Evolutionary conservation across 2,797 vertebrate genomes (phyloP).

Genomic region (Poecilia wingei): DNA sequence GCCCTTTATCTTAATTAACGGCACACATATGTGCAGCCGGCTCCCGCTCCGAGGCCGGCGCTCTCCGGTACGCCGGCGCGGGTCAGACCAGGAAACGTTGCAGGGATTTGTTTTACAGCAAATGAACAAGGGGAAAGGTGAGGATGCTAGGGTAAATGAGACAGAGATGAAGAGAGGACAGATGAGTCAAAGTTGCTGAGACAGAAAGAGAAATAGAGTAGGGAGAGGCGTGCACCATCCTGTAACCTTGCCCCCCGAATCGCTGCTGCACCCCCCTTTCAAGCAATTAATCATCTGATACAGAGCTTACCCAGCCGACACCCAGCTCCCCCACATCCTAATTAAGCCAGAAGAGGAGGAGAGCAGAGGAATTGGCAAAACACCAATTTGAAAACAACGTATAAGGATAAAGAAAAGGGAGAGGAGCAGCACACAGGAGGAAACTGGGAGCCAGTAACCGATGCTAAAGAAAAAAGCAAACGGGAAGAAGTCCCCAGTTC

Average conservation of each 20-base stretch:
- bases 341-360: slow-evolving; percentile 69
- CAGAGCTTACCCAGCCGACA: slow-evolving; percentile 82
- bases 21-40: slow-evolving; percentile 61
- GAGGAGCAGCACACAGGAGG: slow-evolving; percentile 12
- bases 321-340: slow-evolving; percentile 79
- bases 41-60: slow-evolving; percentile 42
- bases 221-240: slow-evolving; percentile 49
- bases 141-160: slow-evolving; percentile 66
- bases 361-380: slow-evolving; percentile 4
- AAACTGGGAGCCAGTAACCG: slow-evolving; percentile 32
- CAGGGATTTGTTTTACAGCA: slow-evolving; percentile 59
- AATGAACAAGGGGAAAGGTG: slow-evolving; percentile 64
- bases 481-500: slow-evolving; percentile 48
- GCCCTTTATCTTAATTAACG: slow-evolving; percentile 76
- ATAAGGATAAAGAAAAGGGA: slow-evolving; percentile 38
- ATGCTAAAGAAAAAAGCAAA: slow-evolving; percentile 23
- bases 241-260: slow-evolving; percentile 81
- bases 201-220: slow-evolving; percentile 32
- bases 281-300: slow-evolving; percentile 86
- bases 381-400: slow-evolving; percentile 16
- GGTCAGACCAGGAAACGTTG: slow-evolving; percentile 58
- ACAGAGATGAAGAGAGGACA: slow-evolving; percentile 67
- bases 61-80: slow-evolving; percentile 27
- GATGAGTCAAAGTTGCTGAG: slow-evolving; percentile 46
- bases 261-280: slow-evolving; percentile 69